Conservation (phyloP, 2,113 vertebrate species). For the Helogale parvula region DNA sequence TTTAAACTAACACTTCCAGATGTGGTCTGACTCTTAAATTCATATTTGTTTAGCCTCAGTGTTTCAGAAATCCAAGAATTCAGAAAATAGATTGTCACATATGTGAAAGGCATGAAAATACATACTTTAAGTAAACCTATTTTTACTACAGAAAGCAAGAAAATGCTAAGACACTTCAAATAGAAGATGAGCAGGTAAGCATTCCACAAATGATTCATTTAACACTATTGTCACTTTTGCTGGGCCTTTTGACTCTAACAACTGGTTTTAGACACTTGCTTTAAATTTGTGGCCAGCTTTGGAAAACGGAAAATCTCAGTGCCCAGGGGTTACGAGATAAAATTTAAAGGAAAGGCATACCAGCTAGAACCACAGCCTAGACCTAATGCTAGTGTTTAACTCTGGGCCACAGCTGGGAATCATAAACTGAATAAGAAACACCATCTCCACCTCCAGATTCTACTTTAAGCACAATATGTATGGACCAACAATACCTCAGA, state of each 20-base stretch:
- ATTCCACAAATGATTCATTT: slow-evolving; percentile 59
- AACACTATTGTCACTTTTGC: not conserved
- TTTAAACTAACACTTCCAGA: slow-evolving; percentile 51
- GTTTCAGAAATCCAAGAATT: slow-evolving; percentile 58
- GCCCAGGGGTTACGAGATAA: slow-evolving; percentile 53
- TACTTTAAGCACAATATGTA: not conserved
- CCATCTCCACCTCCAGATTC: slow-evolving; percentile 19
- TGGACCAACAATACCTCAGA: not conserved
- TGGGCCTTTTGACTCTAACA: slow-evolving; percentile 64
- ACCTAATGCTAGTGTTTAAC: slow-evolving; percentile 74
- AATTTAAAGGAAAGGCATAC: slow-evolving; percentile 55
- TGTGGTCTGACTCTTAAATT: not conserved
- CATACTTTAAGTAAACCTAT: not conserved
- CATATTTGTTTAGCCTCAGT: not conserved
- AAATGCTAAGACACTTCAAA: not conserved
- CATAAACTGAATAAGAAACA: slow-evolving; percentile 61
- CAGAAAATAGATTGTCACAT: slow-evolving; percentile 44
- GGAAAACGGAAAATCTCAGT: slow-evolving; percentile 62
- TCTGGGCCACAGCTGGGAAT: slow-evolving; percentile 63
- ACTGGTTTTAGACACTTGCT: slow-evolving; percentile 75
- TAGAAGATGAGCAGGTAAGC: not conserved
- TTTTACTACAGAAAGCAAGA: slow-evolving; percentile 39
- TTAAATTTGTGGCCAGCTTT: slow-evolving; percentile 75
- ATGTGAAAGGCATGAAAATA: slow-evolving; percentile 45
- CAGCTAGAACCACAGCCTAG: slow-evolving; percentile 58